Evolutionary conservation across 2,113 vertebrate species (phyloP).

Genomic region (Oxyruncus cristatus): DNA sequence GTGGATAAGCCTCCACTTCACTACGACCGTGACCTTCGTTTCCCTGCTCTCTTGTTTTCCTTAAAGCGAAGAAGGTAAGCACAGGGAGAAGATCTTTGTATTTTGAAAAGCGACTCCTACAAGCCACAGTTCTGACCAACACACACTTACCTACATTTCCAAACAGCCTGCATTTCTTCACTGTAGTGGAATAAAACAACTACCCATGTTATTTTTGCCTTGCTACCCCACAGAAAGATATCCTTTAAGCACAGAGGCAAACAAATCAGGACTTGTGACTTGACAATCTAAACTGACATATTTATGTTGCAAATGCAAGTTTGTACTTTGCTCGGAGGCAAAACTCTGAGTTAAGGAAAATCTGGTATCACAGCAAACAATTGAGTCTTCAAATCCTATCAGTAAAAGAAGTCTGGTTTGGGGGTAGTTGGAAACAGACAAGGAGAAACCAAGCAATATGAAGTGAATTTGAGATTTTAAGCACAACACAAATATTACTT

Average conservation of each 20-base stretch:
- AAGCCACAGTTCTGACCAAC: neutral
- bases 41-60: neutral
- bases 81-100: neutral
- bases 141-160: neutral
- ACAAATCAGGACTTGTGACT: conserved; percentile 4
- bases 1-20: fast-evolving
- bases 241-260: neutral
- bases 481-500: neutral
- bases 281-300: conserved; percentile 4
- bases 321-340: conserved; percentile 25
- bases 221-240: neutral
- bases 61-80: neutral
- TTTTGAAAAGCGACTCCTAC: neutral
- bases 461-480: neutral
- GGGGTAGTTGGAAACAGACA: neutral
- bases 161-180: neutral
- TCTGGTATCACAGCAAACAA: neutral
- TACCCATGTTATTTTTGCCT: neutral
- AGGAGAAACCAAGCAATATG: neutral
- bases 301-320: neutral
- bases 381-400: neutral
- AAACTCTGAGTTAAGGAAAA: neutral
- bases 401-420: neutral
- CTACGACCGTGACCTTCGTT: neutral
- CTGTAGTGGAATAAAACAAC: neutral